These are phyloP conservation scores for Enteromius treurensis DNA, from an alignment of 2,797 vertebrate species.

Conservation along the genomic window DNA sequence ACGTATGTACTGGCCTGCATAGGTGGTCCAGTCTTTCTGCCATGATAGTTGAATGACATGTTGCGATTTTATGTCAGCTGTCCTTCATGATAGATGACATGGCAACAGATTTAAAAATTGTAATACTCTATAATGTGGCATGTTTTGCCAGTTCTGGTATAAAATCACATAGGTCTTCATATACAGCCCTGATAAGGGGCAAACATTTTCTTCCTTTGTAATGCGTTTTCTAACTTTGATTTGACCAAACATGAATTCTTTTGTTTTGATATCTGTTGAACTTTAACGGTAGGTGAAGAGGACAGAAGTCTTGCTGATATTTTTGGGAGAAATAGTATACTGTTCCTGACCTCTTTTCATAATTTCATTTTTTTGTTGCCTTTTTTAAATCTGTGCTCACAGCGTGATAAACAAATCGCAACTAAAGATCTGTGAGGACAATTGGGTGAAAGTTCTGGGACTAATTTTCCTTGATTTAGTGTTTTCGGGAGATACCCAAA, in stretches of 20 bases:
- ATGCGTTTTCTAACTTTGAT: constrained; percentile 4
- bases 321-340: constrained; percentile 25
- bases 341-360: constrained; percentile 14
- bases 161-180: constrained; percentile 11
- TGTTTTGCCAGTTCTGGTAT: constrained; percentile 3
- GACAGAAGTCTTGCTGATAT: background rate
- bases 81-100: background rate
- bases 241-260: constrained; percentile 1
- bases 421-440: constrained; percentile 18
- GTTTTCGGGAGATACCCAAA: constrained; percentile 9
- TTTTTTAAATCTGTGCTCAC: constrained; percentile 27
- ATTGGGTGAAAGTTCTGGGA: background rate
- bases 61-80: background rate
- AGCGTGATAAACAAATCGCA: constrained; percentile 9
- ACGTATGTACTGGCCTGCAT: background rate
- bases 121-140: background rate
- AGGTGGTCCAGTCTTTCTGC: background rate
- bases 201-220: constrained; percentile 15
- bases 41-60: constrained; percentile 1
- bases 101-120: constrained; percentile 1
- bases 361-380: background rate
- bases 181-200: background rate
- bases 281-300: background rate
- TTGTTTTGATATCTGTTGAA: background rate
- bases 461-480: background rate